phyloP scores from a whole-genome alignment of 1,140 invertebrate genomes.

The Brachionus paranguensis region DNA sequence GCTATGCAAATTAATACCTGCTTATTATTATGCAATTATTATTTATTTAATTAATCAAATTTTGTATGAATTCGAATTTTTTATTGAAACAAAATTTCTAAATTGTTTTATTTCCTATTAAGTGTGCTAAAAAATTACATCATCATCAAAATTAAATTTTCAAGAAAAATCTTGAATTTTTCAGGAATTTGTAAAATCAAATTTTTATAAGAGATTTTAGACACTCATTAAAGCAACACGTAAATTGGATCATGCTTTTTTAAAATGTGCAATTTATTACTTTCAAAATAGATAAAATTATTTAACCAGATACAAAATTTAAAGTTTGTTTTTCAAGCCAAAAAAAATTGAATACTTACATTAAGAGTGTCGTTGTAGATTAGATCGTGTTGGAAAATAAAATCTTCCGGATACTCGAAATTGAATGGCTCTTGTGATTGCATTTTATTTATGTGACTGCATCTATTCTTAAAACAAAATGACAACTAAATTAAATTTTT shows the following conservation, averaged over 20 bases:
- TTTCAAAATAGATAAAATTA: too few relatives aligned
- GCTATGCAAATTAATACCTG: not conserved
- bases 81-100: not conserved
- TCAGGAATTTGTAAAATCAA: not conserved
- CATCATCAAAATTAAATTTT: not conserved
- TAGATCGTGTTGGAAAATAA: conserved; percentile 16
- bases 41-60: too few relatives aligned
- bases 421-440: not conserved
- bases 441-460: not conserved
- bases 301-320: too few relatives aligned
- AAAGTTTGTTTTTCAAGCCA: not conserved
- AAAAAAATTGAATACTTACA: not conserved
- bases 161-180: not conserved
- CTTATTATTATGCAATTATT: not conserved
- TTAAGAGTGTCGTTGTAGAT: not conserved
- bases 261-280: too few relatives aligned
- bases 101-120: not conserved
- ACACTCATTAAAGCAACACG: not conserved
- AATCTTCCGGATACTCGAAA: not conserved
- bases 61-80: not conserved
- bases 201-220: not conserved
- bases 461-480: not conserved
- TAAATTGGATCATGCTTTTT: not conserved
- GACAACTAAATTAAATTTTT: not conserved
- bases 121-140: not conserved